Base-by-base conservation (phyloP, 2,113 vertebrate genomes). In the Oreochromis aureus region DNA sequence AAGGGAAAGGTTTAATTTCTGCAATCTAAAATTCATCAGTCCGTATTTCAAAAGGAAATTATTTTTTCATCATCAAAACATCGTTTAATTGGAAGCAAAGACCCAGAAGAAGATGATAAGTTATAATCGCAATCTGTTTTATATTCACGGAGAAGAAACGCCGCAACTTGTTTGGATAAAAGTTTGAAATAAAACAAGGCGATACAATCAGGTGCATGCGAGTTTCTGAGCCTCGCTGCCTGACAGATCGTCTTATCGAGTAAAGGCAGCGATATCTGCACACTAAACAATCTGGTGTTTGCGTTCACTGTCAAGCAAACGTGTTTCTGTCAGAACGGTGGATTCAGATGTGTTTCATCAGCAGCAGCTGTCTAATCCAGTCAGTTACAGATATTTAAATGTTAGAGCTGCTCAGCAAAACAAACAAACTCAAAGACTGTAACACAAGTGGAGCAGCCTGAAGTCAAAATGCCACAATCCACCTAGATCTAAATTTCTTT, bases 21-120 rank as follows among this genome's bases (percentile, higher is more conserved):
- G 61, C 73, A 12, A 86, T 90, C 83, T 81, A 1, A 69, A 85
- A 85, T 55, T 24, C 82, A 89, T 82, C 85, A 85, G 18, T 80
- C 36, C 27, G 19, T 61, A 39, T 83, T 89, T 92, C 83, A 90
- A 88, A 90, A 59, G 66, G 63, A 84, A 84, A 54, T 58, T 3
- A 83, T 86, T 27, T 83, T 82, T 90, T 85, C 78, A 89, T 71
- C 84, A 82, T 88, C 82, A 88, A 87, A 91, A 84, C 80, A 53
- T 54, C 1, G 5, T 55, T 80, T 86, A 30, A 82, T 78, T 83
- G 58, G 83, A 81, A 44, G 76, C 87, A 80, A 81, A 90, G 81
- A 83, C 84, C 78, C 39, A 78, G 81, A 81, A 39, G 83, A 2
- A 15, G 58, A 63, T 8, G 63, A 80, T 78, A 78, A 51, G 5